phyloP scores from a whole-genome alignment of 2,888 invertebrate species.

The Spicauda simplicius region DNA sequence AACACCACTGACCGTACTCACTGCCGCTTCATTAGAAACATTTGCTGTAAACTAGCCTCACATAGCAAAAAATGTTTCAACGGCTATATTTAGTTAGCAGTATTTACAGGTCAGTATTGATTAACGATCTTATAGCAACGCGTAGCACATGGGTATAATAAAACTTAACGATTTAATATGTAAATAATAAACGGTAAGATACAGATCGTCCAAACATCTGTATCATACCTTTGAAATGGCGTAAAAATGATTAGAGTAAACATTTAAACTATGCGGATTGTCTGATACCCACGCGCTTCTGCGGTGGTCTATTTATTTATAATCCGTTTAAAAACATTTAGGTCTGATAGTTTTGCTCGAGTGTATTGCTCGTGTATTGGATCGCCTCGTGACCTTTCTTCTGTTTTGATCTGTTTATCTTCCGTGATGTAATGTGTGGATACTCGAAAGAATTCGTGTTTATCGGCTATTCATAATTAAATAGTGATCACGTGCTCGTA shows the following conservation, averaged over 20 bases:
- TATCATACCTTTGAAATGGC: slow-evolving; percentile 44
- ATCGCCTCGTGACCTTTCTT: slow-evolving; percentile 25
- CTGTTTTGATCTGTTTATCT: slow-evolving; percentile 20
- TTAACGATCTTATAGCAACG: slow-evolving; percentile 44
- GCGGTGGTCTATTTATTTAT: slow-evolving; percentile 55
- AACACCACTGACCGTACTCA: too few species aligned
- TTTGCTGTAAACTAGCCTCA: too few species aligned
- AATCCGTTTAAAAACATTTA: slow-evolving; percentile 48
- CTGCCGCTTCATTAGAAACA: too few species aligned
- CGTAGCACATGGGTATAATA: slow-evolving; percentile 44
- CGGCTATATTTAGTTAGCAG: neutral
- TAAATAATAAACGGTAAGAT: slow-evolving; percentile 10
- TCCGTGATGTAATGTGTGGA: slow-evolving; percentile 14
- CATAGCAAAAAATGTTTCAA: neutral
- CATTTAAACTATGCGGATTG: slow-evolving; percentile 44
- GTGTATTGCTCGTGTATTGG: slow-evolving; percentile 24
- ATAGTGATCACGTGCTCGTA: too few species aligned
- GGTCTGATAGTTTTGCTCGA: slow-evolving; percentile 38
- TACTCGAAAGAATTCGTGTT: neutral
- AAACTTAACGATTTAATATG: slow-evolving; percentile 39
- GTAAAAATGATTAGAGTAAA: slow-evolving; percentile 45
- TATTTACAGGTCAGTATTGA: slow-evolving; percentile 45
- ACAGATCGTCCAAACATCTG: slow-evolving; percentile 42
- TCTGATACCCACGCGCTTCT: slow-evolving; percentile 45
- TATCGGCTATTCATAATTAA: too few species aligned